Evolutionary conservation across 2,888 invertebrate genomes (phyloP).

Genomic region (Crossocerus cetratus): DNA sequence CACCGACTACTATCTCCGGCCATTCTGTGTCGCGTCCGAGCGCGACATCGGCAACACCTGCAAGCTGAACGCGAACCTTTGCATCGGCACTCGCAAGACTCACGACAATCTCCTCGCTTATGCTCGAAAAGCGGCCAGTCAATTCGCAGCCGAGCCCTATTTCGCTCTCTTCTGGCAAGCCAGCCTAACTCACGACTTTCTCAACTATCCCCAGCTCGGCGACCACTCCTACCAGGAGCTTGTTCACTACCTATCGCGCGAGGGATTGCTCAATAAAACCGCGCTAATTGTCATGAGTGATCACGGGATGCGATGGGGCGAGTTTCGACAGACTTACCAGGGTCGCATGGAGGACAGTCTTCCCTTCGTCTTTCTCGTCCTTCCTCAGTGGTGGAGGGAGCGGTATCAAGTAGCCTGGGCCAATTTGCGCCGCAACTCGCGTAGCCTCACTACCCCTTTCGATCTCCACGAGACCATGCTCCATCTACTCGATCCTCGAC

Average conservation of each 20-base stretch:
- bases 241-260: conserved; percentile 77
- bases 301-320: conserved; percentile 93
- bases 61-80: conserved; percentile 83
- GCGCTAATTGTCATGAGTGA: conserved; percentile 89
- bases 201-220: conserved; percentile 87
- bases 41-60: conserved; percentile 82
- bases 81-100: conserved; percentile 84
- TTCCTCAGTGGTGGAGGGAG: conserved; percentile 85
- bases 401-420: conserved; percentile 81
- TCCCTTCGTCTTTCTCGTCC: conserved; percentile 86
- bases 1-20: conserved; percentile 90
- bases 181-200: conserved; percentile 89
- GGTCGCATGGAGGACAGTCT: conserved; percentile 92
- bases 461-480: conserved; percentile 89
- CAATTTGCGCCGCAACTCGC: conserved; percentile 83
- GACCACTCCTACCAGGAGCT: conserved; percentile 83
- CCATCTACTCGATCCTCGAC: conserved; percentile 81
- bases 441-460: conserved; percentile 88
- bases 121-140: conserved; percentile 81
- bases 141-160: conserved; percentile 81
- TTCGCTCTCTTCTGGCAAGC: conserved; percentile 93
- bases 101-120: conserved; percentile 86
- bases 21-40: conserved; percentile 85
- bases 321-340: conserved; percentile 89
- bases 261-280: conserved; percentile 82